phyloP scores from a whole-genome alignment of 2,888 invertebrate species.

The Steinernema hermaphroditum region DNA sequence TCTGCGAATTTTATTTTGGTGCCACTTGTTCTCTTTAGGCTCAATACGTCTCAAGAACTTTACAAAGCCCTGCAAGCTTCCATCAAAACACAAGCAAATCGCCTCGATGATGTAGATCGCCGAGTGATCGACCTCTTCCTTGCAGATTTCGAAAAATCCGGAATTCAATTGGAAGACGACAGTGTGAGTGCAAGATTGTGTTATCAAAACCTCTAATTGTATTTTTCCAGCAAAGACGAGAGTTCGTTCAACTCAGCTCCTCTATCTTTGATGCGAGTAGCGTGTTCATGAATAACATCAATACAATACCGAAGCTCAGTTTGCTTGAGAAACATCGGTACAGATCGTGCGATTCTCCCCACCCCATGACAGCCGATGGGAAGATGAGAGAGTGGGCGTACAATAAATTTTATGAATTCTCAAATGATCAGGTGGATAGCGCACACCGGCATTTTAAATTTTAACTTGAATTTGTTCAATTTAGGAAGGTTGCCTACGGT shows the following conservation, averaged over 20 bases:
- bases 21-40: constrained; percentile 53
- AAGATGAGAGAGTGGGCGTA: constrained; percentile 50
- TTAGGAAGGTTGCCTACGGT: constrained; percentile 75
- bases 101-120: constrained; percentile 75
- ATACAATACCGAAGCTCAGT: not conserved
- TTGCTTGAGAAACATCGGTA: not conserved
- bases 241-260: constrained; percentile 84
- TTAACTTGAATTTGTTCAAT: constrained; percentile 28
- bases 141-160: constrained; percentile 95
- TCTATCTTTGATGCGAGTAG: constrained; percentile 73
- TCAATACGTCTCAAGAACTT: constrained; percentile 85
- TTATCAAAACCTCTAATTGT: not conserved
- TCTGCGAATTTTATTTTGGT: not conserved
- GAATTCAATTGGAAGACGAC: constrained; percentile 84
- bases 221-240: constrained; percentile 46
- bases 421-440: constrained; percentile 44
- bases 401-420: constrained; percentile 53
- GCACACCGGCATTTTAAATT: not conserved
- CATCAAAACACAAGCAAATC: constrained; percentile 73
- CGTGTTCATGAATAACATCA: constrained; percentile 10
- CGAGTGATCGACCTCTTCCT: constrained; percentile 86
- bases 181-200: constrained; percentile 70
- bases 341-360: constrained; percentile 43
- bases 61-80: constrained; percentile 79
- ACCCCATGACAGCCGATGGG: constrained; percentile 44